Conservation (phyloP, 2,888 invertebrate genomes). For the Parascotia fuliginaria region DNA sequence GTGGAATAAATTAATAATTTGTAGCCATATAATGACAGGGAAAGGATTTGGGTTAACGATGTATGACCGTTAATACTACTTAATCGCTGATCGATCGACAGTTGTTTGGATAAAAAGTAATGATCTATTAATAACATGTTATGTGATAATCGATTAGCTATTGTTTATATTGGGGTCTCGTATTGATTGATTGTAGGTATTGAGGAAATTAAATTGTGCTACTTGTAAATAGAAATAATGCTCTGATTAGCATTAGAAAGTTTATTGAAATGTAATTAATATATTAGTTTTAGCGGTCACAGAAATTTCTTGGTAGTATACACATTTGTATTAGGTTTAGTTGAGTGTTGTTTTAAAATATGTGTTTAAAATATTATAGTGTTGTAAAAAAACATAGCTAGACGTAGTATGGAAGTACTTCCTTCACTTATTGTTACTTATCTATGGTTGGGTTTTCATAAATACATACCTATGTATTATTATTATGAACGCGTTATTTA, state of each 20-base stretch:
- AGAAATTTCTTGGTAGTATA: too few species aligned
- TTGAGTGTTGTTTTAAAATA: too few species aligned
- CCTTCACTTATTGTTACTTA: too few species aligned
- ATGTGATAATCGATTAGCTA: constrained; percentile 25
- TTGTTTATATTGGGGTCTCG: constrained; percentile 30
- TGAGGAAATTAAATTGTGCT: constrained; percentile 1
- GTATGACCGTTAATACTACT: constrained; percentile 12
- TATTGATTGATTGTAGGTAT: constrained; percentile 26
- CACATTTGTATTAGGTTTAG: too few species aligned
- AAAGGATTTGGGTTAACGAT: constrained; percentile 46
- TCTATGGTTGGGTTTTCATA: too few species aligned
- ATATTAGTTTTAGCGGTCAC: too few species aligned
- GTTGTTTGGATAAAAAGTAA: constrained; percentile 33
- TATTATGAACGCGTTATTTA: too few species aligned
- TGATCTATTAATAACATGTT: constrained; percentile 19
- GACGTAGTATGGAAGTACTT: too few species aligned
- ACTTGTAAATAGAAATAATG: background rate
- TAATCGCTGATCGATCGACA: constrained; percentile 43
- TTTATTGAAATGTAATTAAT: background rate
- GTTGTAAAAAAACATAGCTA: too few species aligned
- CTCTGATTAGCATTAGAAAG: background rate
- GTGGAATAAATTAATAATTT: constrained; percentile 27
- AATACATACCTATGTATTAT: too few species aligned
- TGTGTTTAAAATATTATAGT: too few species aligned
- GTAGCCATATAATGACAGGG: constrained; percentile 21